These are phyloP conservation scores for Spodoptera picta DNA, from an alignment of 2,888 invertebrate genomes.

Conservation along the genomic window DNA sequence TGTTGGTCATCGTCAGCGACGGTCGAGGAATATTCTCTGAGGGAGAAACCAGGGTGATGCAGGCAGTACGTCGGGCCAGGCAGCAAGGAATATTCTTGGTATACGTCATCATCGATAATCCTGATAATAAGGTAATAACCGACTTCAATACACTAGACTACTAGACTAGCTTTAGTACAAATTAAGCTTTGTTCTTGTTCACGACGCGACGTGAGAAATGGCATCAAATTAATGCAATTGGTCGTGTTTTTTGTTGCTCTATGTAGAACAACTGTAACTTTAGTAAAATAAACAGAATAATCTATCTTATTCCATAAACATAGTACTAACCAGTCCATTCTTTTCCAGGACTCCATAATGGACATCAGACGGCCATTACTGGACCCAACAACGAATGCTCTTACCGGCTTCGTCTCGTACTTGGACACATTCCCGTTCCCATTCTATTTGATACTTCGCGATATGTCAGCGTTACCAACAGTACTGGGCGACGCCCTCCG, in stretches of 20 bases:
- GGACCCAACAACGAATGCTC: constrained; percentile 90
- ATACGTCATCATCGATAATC: constrained; percentile 98
- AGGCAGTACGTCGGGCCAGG: constrained; percentile 94
- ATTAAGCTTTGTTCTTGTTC: no score
- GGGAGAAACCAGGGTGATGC: constrained; percentile 92
- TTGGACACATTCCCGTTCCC: constrained; percentile 99
- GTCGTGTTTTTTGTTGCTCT: no score
- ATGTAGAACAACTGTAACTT: no score
- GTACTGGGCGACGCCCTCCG: constrained; percentile 98
- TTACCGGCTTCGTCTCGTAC: constrained; percentile 92
- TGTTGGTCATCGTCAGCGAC: constrained; percentile 97
- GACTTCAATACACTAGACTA: background rate
- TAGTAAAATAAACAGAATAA: no score
- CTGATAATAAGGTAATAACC: constrained; percentile 92
- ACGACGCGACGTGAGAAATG: no score
- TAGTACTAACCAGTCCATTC: background rate
- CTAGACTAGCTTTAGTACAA: no score
- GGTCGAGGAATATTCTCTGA: constrained; percentile 97
- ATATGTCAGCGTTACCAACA: constrained; percentile 95
- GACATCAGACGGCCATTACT: constrained; percentile 95
- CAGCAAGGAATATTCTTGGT: constrained; percentile 96
- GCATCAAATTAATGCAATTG: no score
- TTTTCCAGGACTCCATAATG: constrained; percentile 94
- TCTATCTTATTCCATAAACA: background rate
- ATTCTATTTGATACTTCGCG: constrained; percentile 97